Conservation (phyloP, 1,140 invertebrate genomes). For the Octopus sinensis region DNA sequence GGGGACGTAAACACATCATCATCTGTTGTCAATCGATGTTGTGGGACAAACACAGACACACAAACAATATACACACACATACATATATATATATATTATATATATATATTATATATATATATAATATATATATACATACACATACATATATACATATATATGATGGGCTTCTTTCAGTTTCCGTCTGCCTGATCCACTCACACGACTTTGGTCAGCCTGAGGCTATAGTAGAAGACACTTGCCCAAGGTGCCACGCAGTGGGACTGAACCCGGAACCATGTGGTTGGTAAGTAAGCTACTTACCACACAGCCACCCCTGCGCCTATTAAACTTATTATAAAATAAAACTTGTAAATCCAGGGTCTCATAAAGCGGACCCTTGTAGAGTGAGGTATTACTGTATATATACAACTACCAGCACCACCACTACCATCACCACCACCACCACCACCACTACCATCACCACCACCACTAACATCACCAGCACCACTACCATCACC, state of each 20-base stretch:
- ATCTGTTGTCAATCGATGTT: too few species aligned
- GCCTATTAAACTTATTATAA: background rate
- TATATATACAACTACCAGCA: background rate
- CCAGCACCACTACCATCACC: background rate
- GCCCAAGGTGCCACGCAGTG: background rate
- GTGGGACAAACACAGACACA: too few species aligned
- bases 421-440: background rate
- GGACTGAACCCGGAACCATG: background rate
- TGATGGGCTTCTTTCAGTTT: too few species aligned
- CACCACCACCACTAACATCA: background rate
- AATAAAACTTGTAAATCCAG: background rate
- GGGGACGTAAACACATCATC: too few species aligned
- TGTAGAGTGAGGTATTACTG: background rate
- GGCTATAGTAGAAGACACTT: too few species aligned
- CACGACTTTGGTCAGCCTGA: too few species aligned
- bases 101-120: too few species aligned
- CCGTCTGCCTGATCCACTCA: too few species aligned
- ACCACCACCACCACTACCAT: background rate
- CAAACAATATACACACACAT: too few species aligned
- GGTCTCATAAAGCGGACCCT: background rate
- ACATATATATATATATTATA: too few species aligned
- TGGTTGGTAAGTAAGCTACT: background rate
- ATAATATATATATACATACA: too few species aligned
- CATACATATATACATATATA: too few species aligned
- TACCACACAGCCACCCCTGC: background rate